Evolutionary conservation across 2,888 invertebrate genomes (phyloP).

Genomic region (Cephus rjabovi): DNA sequence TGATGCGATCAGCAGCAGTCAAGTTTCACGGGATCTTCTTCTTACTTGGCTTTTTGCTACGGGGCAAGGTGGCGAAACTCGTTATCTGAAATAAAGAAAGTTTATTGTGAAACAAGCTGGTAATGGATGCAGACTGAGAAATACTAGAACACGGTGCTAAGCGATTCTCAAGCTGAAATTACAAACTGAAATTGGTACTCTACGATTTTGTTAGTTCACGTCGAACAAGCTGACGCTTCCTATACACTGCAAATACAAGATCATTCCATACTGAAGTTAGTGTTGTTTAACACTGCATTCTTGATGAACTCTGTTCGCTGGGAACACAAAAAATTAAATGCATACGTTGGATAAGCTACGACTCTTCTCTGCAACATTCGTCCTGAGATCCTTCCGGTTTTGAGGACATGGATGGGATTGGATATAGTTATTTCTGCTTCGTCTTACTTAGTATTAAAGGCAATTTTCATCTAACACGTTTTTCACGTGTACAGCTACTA

Average conservation of each 20-base stretch:
- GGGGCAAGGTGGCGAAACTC: slow-evolving; percentile 79
- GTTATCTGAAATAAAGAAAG: slow-evolving; percentile 72
- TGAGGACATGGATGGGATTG: background rate
- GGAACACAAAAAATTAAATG: background rate
- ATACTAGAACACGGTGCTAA: background rate
- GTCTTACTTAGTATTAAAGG: background rate
- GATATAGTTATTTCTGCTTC: background rate
- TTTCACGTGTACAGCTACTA: background rate
- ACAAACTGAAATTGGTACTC: background rate
- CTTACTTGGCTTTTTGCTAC: slow-evolving; percentile 79
- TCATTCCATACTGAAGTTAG: background rate
- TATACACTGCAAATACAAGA: background rate
- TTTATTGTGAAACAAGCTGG: background rate
- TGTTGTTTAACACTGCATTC: background rate
- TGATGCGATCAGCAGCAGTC: slow-evolving; percentile 51
- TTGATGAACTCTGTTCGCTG: background rate
- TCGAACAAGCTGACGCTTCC: background rate
- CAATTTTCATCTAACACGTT: background rate
- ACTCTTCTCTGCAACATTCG: background rate
- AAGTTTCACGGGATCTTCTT: slow-evolving; percentile 70
- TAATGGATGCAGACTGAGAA: background rate
- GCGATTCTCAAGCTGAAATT: background rate
- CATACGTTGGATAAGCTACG: slow-evolving; percentile 1
- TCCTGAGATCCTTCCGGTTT: background rate
- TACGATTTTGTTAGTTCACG: background rate